Base-by-base conservation (phyloP, 2,888 invertebrate species). In the Pheosia tremula region DNA sequence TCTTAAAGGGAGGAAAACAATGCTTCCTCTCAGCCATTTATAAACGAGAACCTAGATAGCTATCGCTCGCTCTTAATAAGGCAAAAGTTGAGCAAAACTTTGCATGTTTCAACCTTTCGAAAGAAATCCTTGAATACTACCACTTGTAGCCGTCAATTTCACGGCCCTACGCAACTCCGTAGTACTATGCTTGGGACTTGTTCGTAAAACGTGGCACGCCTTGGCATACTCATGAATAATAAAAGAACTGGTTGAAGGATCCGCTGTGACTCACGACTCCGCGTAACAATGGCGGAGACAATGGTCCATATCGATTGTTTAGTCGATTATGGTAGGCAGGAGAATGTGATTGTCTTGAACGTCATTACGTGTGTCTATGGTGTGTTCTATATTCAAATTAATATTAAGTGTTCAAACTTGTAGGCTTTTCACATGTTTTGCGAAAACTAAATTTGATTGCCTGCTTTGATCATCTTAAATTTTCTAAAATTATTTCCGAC, bases 181-280 rank as follows among this genome's bases (percentile, higher is more conserved):
- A 75, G 74, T 75, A 73, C 74, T 70, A 74, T 61, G 56, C 58
- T 58, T 58, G 59, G 63, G 37, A 75, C 76, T 60, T 72, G 75
- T 75, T 72, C 47, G 61, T 64, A 66, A 58, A 71, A 69, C 66
- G 76, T 73, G 68, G 68, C 72, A 65, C 64, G 74, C 76, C 74
- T 75, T 75, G 75, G 72, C 76, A 74, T 66, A 72, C 60, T 67
- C 68, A 63, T 63, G 55, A 61, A 64, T 59, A 62, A 66, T 63
- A 64, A 75, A 70, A 68, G 69, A 60, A 63, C 67, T 66, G 59
- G 60, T 63, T 61, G 60, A 65, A 68, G 67, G 69, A 75, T 75
- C 56, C 67, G 65, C 62, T 55, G 58, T 74, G 70, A 74, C 61
- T 72, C 74, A 74, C 63, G 57, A 66, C 57, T 63, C 63, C 63